Evolutionary conservation across 2,888 invertebrate species (phyloP).

Genomic region (Escarpia spicata): DNA sequence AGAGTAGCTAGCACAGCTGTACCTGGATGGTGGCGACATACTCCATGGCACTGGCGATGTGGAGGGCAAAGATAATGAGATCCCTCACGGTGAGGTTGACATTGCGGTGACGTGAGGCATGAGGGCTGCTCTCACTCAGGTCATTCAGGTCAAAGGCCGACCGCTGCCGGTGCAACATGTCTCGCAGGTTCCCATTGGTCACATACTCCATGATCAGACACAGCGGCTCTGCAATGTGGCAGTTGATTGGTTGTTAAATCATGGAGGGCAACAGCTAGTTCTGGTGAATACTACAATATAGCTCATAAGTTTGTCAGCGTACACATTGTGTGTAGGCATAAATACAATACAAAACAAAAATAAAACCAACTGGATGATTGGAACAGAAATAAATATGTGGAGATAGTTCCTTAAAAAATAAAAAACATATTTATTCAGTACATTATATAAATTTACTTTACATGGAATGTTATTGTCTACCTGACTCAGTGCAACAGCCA

Average conservation of each 20-base stretch:
- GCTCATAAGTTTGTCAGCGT: not conserved
- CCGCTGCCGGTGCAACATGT: slow-evolving; percentile 38
- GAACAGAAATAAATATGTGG: too few relatives aligned
- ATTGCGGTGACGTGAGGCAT: slow-evolving; percentile 21
- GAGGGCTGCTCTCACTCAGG: slow-evolving; percentile 25
- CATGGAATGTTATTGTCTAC: too few relatives aligned
- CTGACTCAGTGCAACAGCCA: too few relatives aligned
- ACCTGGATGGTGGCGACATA: slow-evolving; percentile 42
- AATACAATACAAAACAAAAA: not conserved
- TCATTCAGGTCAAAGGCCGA: slow-evolving; percentile 34
- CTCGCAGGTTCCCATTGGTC: slow-evolving; percentile 39
- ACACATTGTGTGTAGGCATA: not conserved
- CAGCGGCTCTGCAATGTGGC: slow-evolving; percentile 37
- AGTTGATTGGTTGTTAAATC: not conserved
- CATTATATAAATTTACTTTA: too few relatives aligned
- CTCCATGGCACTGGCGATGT: slow-evolving; percentile 42
- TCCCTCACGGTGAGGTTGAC: slow-evolving; percentile 37
- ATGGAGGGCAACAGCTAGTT: not conserved
- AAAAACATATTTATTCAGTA: too few relatives aligned
- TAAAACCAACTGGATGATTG: too few relatives aligned
- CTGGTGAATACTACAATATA: not conserved
- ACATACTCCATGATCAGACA: slow-evolving; percentile 44
- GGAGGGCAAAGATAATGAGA: slow-evolving; percentile 39
- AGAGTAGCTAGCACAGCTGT: not conserved
- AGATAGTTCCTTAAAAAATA: too few relatives aligned